Evolutionary conservation across 2,113 vertebrate genomes (phyloP).

Genomic region (Nothobranchius furzeri): DNA sequence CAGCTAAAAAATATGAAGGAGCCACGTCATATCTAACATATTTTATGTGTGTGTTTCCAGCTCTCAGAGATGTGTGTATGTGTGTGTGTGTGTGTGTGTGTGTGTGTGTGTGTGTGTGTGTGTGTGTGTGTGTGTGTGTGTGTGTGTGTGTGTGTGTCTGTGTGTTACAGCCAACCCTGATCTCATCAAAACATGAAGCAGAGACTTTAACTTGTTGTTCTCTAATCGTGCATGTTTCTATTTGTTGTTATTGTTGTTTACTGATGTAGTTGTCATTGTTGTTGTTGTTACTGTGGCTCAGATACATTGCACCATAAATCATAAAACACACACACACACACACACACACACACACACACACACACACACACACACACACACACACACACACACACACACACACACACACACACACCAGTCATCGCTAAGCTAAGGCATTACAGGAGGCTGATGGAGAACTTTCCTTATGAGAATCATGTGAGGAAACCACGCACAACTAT

Average conservation of each 20-base stretch:
- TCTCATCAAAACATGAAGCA: slow-evolving; percentile 18
- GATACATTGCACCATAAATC: slow-evolving; percentile 26
- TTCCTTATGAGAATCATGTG: not conserved
- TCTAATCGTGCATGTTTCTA: slow-evolving; percentile 57
- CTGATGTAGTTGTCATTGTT: slow-evolving; percentile 34
- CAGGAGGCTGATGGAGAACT: slow-evolving; percentile 33
- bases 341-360: too few species aligned
- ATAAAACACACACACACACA: too few species aligned
- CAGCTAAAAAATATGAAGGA: not conserved
- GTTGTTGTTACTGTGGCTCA: slow-evolving; percentile 52
- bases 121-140: not conserved
- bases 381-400: too few species aligned
- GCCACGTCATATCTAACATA: too few species aligned
- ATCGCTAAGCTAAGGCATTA: slow-evolving; percentile 63
- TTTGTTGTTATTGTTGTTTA: slow-evolving; percentile 35
- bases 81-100: too few species aligned
- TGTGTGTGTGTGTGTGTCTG: not conserved
- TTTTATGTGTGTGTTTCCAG: not conserved
- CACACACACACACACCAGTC: slow-evolving; percentile 54
- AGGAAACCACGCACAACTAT: slow-evolving; percentile 34
- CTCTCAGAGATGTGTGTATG: not conserved
- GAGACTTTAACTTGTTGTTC: slow-evolving; percentile 17
- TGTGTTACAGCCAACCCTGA: slow-evolving; percentile 30
- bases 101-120: slow-evolving; percentile 9
- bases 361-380: too few species aligned